Conservation (phyloP, 2,113 vertebrate genomes). For the Lates calcarifer region DNA sequence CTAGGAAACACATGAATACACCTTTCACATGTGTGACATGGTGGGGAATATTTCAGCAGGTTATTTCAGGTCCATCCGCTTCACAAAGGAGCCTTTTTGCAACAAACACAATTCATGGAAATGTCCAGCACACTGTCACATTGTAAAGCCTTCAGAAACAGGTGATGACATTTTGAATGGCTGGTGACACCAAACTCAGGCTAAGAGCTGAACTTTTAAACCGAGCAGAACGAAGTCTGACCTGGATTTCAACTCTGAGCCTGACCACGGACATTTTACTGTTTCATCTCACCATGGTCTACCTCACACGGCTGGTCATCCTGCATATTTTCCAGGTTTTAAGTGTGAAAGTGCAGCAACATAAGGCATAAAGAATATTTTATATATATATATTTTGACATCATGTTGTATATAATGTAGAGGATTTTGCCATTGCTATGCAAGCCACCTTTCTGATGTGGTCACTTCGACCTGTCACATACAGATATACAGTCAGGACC, state of each 20-base stretch:
- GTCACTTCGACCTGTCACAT: too few species aligned
- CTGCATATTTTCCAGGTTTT: slow-evolving; percentile 36
- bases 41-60: slow-evolving; percentile 61
- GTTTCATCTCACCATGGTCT: slow-evolving; percentile 19
- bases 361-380: not conserved
- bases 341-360: slow-evolving; percentile 16
- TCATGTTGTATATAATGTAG: not conserved
- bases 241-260: slow-evolving; percentile 56
- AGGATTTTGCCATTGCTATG: not conserved
- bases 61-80: slow-evolving; percentile 53
- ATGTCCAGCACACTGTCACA: slow-evolving; percentile 31
- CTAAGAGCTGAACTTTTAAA: slow-evolving; percentile 58
- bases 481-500: too few species aligned
- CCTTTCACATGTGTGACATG: slow-evolving; percentile 47
- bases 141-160: slow-evolving; percentile 45
- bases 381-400: not conserved
- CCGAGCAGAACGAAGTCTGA: slow-evolving; percentile 36
- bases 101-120: slow-evolving; percentile 49
- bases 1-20: slow-evolving; percentile 58
- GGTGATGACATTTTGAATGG: slow-evolving; percentile 50
- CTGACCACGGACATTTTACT: slow-evolving; percentile 42
- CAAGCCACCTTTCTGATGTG: not conserved
- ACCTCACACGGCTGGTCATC: slow-evolving; percentile 22
- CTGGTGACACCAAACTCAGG: slow-evolving; percentile 29
- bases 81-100: slow-evolving; percentile 32